phyloP scores from a whole-genome alignment of 2,797 vertebrate species.

The Pipistrellus nathusii region DNA sequence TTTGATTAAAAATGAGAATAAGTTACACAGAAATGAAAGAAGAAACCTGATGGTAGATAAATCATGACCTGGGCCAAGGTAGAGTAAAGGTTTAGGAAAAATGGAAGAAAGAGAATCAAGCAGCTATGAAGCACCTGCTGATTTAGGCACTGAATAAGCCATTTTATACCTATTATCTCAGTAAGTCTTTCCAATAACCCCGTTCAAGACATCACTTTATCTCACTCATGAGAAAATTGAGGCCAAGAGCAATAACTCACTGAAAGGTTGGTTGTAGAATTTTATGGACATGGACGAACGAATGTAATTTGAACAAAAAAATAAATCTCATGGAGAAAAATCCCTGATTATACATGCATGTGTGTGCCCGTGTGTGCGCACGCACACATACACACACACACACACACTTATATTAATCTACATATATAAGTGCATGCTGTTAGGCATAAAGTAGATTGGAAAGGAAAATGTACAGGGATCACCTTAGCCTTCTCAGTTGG shows the following conservation, averaged over 20 bases:
- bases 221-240: neutral
- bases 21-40: constrained; percentile 19
- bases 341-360: neutral
- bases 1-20: neutral
- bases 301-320: neutral
- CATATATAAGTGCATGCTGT: neutral
- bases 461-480: neutral
- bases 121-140: neutral
- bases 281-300: neutral
- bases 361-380: neutral
- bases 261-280: neutral
- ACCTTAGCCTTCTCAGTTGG: neutral
- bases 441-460: neutral
- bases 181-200: neutral
- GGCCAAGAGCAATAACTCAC: neutral
- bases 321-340: neutral
- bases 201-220: neutral
- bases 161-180: neutral
- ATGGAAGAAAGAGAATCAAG: neutral
- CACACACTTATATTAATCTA: neutral
- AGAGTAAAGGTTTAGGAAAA: neutral
- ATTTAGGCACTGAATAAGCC: neutral
- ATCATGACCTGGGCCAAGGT: neutral
- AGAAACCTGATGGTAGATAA: neutral
- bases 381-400: neutral